Percentiles rank a stretch among this genome's conserved stretches.
These are phyloP conservation scores for Gymnoscopelus microlampas DNA, from an alignment of 2,797 vertebrate species.

Conservation along the genomic window DNA sequence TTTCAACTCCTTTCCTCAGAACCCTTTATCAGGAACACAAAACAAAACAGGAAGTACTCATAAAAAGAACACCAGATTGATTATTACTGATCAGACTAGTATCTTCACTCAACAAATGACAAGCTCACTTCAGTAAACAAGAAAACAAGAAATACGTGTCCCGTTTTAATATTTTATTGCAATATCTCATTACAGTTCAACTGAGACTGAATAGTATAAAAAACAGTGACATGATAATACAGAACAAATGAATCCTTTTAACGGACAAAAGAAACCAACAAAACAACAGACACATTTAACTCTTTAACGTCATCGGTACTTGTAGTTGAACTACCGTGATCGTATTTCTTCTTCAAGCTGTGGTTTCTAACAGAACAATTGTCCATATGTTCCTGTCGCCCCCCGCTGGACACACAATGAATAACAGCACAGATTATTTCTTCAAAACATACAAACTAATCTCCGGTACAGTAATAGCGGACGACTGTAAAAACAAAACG, in stretches of 20 bases:
- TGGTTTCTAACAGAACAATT: conserved; percentile 66
- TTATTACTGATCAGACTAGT: too few species aligned
- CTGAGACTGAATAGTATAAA: conserved; percentile 77
- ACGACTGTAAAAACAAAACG: conserved; percentile 37
- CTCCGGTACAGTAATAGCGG: conserved; percentile 52
- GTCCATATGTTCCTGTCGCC: conserved; percentile 46
- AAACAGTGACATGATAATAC: conserved; percentile 72
- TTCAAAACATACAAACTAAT: conserved; percentile 58
- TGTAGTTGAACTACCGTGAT: conserved; percentile 38
- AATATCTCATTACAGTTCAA: conserved; percentile 81
- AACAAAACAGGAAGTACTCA: too few species aligned
- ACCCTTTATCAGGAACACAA: too few species aligned
- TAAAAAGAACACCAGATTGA: too few species aligned
- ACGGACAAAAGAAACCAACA: conserved; percentile 23
- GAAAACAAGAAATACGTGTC: background rate
- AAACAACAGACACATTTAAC: conserved; percentile 38
- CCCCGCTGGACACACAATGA: conserved; percentile 42
- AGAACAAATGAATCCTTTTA: conserved; percentile 59
- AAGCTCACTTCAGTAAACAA: background rate
- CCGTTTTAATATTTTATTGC: conserved; percentile 81
- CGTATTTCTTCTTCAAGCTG: conserved; percentile 59
- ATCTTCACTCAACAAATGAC: too few species aligned
- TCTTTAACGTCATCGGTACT: conserved; percentile 49
- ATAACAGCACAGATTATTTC: conserved; percentile 36
- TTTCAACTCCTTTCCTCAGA: too few species aligned